Evolutionary conservation across 2,888 invertebrate genomes (phyloP).

Genomic region (Xylota segnis): DNA sequence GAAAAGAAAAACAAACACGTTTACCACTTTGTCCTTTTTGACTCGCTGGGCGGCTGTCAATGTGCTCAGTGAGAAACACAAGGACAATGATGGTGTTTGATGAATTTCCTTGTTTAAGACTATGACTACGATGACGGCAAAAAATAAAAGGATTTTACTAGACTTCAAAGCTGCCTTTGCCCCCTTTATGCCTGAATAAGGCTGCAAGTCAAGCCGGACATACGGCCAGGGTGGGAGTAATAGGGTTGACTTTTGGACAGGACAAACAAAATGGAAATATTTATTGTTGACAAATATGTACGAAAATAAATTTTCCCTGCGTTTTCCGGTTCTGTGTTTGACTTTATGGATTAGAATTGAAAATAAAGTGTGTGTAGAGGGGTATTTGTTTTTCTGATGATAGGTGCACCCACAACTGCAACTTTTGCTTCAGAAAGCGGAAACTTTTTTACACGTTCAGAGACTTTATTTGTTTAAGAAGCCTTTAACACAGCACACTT

Average conservation of each 20-base stretch:
- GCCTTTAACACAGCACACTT: no score
- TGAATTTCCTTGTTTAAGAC: constrained; percentile 49
- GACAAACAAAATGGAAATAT: constrained; percentile 42
- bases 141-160: constrained; percentile 1
- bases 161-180: constrained; percentile 12
- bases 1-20: constrained; percentile 43
- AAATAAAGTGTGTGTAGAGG: background rate
- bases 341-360: constrained; percentile 15
- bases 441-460: background rate
- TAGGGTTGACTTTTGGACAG: background rate
- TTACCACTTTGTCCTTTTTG: constrained; percentile 33
- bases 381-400: constrained; percentile 13
- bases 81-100: constrained; percentile 28
- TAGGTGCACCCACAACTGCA: constrained; percentile 6
- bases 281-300: constrained; percentile 49
- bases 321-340: constrained; percentile 35
- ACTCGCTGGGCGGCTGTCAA: background rate
- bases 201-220: constrained; percentile 15
- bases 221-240: background rate
- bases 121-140: constrained; percentile 40
- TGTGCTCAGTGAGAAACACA: background rate
- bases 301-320: constrained; percentile 16
- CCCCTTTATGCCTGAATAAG: background rate
- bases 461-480: background rate
- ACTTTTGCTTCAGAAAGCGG: background rate